These are phyloP conservation scores for Aphaenogaster ashmeadi DNA, from an alignment of 1,140 invertebrate species.

Conservation along the genomic window DNA sequence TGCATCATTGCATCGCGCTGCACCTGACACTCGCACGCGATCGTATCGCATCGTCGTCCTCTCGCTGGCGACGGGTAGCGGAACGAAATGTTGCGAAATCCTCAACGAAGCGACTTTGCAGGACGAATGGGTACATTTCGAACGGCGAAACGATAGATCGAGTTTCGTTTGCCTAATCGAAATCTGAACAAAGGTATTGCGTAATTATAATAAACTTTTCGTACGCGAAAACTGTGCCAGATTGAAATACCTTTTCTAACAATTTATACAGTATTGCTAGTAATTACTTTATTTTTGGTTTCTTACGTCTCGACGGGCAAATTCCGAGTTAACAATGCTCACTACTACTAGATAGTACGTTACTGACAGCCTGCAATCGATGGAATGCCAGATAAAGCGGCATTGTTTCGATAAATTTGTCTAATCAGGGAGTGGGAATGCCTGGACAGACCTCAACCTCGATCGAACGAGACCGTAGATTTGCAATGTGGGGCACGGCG, in stretches of 20 bases:
- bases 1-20: slow-evolving; percentile 64
- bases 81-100: slow-evolving; percentile 67
- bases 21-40: slow-evolving; percentile 73
- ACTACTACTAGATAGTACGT: background rate
- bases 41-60: slow-evolving; percentile 63
- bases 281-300: background rate
- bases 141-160: slow-evolving; percentile 55
- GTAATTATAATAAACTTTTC: slow-evolving; percentile 17
- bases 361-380: background rate
- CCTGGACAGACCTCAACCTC: background rate
- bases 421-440: slow-evolving; percentile 51
- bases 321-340: slow-evolving; percentile 10
- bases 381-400: slow-evolving; percentile 43
- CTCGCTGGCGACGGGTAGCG: slow-evolving; percentile 41
- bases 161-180: slow-evolving; percentile 46
- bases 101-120: slow-evolving; percentile 51
- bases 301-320: background rate
- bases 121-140: slow-evolving; percentile 44
- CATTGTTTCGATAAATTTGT: slow-evolving; percentile 64
- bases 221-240: background rate
- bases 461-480: slow-evolving; percentile 28
- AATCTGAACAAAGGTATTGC: background rate
- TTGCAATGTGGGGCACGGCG: background rate
- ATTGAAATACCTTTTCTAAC: background rate
- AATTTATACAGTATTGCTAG: background rate